Evolutionary conservation across 2,797 vertebrate genomes (phyloP).

Genomic region (Cirrhinus mrigala): DNA sequence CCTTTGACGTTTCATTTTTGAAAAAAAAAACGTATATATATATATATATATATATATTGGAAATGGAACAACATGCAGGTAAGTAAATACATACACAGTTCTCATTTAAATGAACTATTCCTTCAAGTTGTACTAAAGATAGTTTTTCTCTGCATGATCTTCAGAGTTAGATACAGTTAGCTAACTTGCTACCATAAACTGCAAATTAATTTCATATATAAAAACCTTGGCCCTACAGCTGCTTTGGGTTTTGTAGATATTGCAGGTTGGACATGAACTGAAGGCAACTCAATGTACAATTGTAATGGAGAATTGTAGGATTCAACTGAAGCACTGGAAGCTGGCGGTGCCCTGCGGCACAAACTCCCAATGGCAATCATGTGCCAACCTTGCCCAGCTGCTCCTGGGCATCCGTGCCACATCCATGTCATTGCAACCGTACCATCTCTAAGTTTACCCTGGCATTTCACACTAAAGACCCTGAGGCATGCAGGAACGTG

Average conservation of each 20-base stretch:
- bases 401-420: constrained; percentile 68
- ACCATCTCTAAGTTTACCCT: constrained; percentile 61
- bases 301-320: constrained; percentile 34
- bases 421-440: constrained; percentile 43
- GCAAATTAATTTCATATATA: not conserved
- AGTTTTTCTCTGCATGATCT: not conserved
- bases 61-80: no score
- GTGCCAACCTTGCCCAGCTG: constrained; percentile 82
- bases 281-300: constrained; percentile 22
- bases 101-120: not conserved
- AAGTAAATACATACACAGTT: not conserved
- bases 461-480: constrained; percentile 61
- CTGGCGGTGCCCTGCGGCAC: constrained; percentile 75
- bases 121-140: not conserved
- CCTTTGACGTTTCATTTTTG: not conserved
- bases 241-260: constrained; percentile 20
- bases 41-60: no score
- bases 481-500: constrained; percentile 52
- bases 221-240: not conserved
- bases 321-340: constrained; percentile 63
- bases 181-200: not conserved
- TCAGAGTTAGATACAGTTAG: not conserved
- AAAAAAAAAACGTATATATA: no score
- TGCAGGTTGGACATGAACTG: not conserved
- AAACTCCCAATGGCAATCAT: constrained; percentile 66